A percentile compares a stretch with the other conserved stretches of the same genome.
Evolutionary conservation across 2,797 vertebrate species (phyloP).

Genomic region (Smutsia gigantea): DNA sequence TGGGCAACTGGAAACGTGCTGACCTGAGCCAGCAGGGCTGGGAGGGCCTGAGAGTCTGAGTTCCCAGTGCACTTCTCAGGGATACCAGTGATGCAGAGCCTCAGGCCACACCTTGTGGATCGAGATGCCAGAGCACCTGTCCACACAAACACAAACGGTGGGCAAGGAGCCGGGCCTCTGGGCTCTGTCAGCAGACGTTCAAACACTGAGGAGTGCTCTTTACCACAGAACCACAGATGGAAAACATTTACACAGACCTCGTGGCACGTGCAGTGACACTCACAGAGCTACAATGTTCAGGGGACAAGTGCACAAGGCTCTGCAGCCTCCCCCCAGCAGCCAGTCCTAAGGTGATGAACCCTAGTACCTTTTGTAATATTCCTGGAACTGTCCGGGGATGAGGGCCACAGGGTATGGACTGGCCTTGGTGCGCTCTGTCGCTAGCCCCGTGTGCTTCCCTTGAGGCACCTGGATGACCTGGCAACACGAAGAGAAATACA

Average conservation of each 20-base stretch:
- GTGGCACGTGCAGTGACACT: too few species aligned
- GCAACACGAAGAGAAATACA: neutral
- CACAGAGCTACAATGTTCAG: neutral
- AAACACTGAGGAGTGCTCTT: fast-evolving
- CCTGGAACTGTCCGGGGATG: constrained; percentile 99
- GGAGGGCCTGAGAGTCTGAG: neutral
- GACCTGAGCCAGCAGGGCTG: fast-evolving
- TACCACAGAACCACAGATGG: neutral
- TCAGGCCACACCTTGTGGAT: neutral
- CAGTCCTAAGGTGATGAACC: fast-evolving
- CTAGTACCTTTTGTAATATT: constrained; percentile 97
- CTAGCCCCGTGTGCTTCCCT: constrained; percentile 95
- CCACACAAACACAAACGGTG: neutral
- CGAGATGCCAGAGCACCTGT: fast-evolving
- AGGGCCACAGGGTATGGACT: constrained; percentile 98
- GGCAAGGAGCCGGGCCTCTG: fast-evolving
- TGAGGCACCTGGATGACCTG: constrained; percentile 99
- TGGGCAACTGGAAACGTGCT: neutral
- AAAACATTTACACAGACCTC: too few species aligned
- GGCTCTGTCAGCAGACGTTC: neutral
- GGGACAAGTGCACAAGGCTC: neutral
- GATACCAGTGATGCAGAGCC: neutral
- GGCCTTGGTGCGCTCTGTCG: constrained; percentile 94
- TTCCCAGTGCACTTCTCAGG: neutral
- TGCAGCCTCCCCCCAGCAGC: neutral